Conservation (phyloP, 2,113 vertebrate species). For the Pelodiscus sinensis region DNA sequence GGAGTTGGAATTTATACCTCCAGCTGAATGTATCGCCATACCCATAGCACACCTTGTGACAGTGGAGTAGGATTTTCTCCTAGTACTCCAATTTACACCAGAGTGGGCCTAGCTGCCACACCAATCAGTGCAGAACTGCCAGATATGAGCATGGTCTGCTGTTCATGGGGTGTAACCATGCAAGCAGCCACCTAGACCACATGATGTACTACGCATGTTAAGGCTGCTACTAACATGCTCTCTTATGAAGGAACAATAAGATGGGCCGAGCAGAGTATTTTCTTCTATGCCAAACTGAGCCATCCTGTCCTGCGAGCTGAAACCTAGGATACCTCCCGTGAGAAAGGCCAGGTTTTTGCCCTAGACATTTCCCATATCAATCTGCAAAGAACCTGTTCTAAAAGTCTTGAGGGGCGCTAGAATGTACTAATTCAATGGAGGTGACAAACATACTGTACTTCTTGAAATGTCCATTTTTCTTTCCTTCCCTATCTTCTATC, state of each 20-base stretch:
- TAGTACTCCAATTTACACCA: slow-evolving; percentile 1
- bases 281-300: not conserved
- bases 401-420: not conserved
- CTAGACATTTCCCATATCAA: not conserved
- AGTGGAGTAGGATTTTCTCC: slow-evolving; percentile 15
- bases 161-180: not conserved
- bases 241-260: not conserved
- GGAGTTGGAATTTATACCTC: not conserved
- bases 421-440: not conserved
- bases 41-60: not conserved
- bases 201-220: not conserved
- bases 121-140: not conserved
- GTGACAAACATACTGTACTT: fast-evolving
- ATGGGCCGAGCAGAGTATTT: not conserved
- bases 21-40: not conserved
- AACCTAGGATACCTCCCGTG: not conserved
- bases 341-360: not conserved
- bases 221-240: not conserved
- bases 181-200: not conserved
- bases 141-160: not conserved
- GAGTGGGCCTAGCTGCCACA: slow-evolving; percentile 9
- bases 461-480: not conserved
- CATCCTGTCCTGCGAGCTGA: not conserved
- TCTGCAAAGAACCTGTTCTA: not conserved
- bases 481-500: not conserved